Evolutionary conservation across 2,113 vertebrate genomes (phyloP).

Genomic region (Formicarius rufipectus): DNA sequence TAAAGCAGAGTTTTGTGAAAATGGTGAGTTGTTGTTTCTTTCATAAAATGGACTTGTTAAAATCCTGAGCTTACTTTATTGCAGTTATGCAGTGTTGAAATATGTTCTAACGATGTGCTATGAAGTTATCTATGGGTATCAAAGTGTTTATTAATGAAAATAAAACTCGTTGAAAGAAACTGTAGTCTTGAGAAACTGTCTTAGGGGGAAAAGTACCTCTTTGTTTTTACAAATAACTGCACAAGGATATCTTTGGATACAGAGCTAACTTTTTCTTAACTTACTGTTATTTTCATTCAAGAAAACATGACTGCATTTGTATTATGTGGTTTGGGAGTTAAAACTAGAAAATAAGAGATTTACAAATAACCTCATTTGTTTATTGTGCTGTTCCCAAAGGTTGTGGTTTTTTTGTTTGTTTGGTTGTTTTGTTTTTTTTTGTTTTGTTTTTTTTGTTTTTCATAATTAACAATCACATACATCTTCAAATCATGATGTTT

Average conservation of each 20-base stretch:
- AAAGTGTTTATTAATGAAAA: slow-evolving; percentile 2
- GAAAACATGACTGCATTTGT: not conserved
- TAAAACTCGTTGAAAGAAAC: slow-evolving; percentile 16
- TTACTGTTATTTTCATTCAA: not conserved
- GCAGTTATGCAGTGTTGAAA: not conserved
- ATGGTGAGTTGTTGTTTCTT: not conserved
- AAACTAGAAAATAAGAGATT: not conserved
- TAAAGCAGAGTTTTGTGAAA: not conserved
- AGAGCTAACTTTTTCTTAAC: not conserved
- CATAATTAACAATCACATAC: not conserved
- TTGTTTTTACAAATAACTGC: not conserved
- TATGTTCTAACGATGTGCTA: not conserved
- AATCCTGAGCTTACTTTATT: not conserved
- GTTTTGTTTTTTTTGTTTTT: not conserved
- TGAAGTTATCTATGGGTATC: slow-evolving; percentile 9
- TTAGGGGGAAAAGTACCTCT: not conserved
- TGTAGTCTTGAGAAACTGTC: not conserved
- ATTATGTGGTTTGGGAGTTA: not conserved
- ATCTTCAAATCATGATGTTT: not conserved
- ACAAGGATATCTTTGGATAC: not conserved
- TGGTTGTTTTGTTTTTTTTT: not conserved
- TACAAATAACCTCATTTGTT: not conserved
- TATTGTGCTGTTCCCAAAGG: not conserved
- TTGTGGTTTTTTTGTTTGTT: too few relatives aligned
- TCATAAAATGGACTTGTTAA: not conserved